Base-by-base conservation (phyloP, 2,113 vertebrate species). In the Phrynosoma platyrhinos region DNA sequence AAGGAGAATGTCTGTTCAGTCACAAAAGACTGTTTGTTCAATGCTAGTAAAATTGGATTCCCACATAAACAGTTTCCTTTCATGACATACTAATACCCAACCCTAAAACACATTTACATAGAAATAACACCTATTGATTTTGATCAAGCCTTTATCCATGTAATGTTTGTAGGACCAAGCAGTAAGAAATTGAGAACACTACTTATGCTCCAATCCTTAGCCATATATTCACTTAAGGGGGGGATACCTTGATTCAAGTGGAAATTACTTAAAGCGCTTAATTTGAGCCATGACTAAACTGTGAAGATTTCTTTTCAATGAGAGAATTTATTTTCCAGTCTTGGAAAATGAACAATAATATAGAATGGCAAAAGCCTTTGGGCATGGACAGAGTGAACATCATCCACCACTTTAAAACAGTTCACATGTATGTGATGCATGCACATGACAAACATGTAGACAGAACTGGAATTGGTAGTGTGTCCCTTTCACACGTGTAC, bases 11-110 rank as follows among this genome's bases (percentile, higher is more conserved):
- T 69, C 85, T 89, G 89, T 85, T 88, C 53, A 87, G 82, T 84
- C 74, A 91, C 88, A 92, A 83, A 92, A 87, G 79, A 13, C 88
- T 88, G 84, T 86, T 91, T 92, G 87, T 91, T 92, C 79, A 79
- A 9, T 88, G 93, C 91, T 87, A 92, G 81, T 92, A 90, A 95
- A 91, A 91, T 55, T 79, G 69, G 86, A 79, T 80, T 93, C 87
- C 86, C 91, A 86, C 68, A 93, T 79, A 79, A 93, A 68, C 83
- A 87, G 78, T 92, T 89, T 80, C 86, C 87, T 84, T 86, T 64
- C 14, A 0, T 53, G 85, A 87, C 87, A 84, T 83, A 32, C 85
- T 88, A 93, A 92, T 78, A 85, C 36, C 85, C 0, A 0, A 83
- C 13, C 42, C 64, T 86, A 32, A 69, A 66, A 52, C 42, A 86